A percentile compares a stretch with the other conserved stretches of the same genome.
phyloP scores from a whole-genome alignment of 2,888 invertebrate genomes.

The Drosophila cognata region DNA sequence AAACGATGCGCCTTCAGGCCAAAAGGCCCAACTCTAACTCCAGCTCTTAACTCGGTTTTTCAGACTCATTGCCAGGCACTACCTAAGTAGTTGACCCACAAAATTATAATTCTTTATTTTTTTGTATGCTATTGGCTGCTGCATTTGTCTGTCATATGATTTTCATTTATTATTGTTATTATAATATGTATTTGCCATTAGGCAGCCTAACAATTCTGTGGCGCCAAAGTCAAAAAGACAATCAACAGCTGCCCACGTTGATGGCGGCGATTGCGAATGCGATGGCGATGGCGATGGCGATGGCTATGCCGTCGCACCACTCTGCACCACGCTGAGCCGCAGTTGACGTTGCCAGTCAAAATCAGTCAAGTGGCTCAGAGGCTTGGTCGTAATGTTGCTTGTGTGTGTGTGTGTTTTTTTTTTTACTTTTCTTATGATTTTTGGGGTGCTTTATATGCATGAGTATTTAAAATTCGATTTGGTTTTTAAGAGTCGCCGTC shows the following conservation, averaged over 20 bases:
- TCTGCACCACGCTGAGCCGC: slow-evolving; percentile 31
- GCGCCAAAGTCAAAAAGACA: slow-evolving; percentile 81
- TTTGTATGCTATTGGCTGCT: slow-evolving; percentile 21
- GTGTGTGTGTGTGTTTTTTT: slow-evolving; percentile 27
- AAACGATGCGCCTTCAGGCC: slow-evolving; percentile 71
- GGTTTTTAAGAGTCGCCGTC: slow-evolving; percentile 53
- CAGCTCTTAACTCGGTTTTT: slow-evolving; percentile 23
- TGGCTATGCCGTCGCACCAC: slow-evolving; percentile 30
- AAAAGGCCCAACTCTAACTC: slow-evolving; percentile 13
- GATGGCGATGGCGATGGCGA: slow-evolving; percentile 17
- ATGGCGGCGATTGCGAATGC: slow-evolving; percentile 60
- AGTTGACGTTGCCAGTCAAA: slow-evolving; percentile 34
- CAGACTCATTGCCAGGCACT: slow-evolving; percentile 31
- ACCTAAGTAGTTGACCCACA: slow-evolving; percentile 71
- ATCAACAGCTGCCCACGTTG: slow-evolving; percentile 78
- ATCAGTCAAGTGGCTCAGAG: slow-evolving; percentile 79
- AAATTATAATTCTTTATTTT: slow-evolving; percentile 47
- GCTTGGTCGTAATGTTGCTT: slow-evolving; percentile 68
- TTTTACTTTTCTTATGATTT: slow-evolving; percentile 5
- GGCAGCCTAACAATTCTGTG: slow-evolving; percentile 58
- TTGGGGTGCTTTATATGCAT: slow-evolving; percentile 31
- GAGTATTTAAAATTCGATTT: slow-evolving; percentile 73
- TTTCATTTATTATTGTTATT: slow-evolving; percentile 30
- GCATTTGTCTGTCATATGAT: slow-evolving; percentile 44
- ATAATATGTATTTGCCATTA: slow-evolving; percentile 60